phyloP scores from a whole-genome alignment of 2,113 vertebrate species.

The Larimichthys polyactis region DNA sequence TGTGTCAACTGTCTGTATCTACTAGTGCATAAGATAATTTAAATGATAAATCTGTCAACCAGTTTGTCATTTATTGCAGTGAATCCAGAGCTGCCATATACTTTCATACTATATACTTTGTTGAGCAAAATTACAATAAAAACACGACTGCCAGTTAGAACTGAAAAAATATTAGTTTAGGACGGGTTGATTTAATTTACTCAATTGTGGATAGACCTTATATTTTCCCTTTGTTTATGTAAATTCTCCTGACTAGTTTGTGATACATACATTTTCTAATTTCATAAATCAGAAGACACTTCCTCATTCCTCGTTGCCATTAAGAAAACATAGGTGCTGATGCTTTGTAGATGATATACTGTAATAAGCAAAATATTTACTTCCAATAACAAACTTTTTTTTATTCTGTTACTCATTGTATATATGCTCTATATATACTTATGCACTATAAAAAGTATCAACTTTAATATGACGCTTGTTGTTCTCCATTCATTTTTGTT shows the following conservation, averaged over 20 bases:
- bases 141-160: slow-evolving; percentile 7
- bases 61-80: slow-evolving; percentile 42
- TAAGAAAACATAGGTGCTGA: slow-evolving; percentile 32
- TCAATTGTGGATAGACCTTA: background rate
- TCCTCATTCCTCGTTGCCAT: slow-evolving; percentile 25
- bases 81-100: slow-evolving; percentile 48
- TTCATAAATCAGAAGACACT: background rate
- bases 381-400: background rate
- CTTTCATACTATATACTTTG: slow-evolving; percentile 11
- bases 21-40: background rate
- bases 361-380: slow-evolving; percentile 5
- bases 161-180: background rate
- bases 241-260: slow-evolving; percentile 9
- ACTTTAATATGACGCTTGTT: slow-evolving; percentile 41
- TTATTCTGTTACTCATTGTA: slow-evolving; percentile 15
- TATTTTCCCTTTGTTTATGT: slow-evolving; percentile 5
- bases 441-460: slow-evolving; percentile 53
- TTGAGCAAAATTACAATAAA: slow-evolving; percentile 30
- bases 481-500: slow-evolving; percentile 8
- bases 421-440: slow-evolving; percentile 37
- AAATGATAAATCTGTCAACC: slow-evolving; percentile 15
- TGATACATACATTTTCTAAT: background rate
- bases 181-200: background rate
- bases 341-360: slow-evolving; percentile 44
- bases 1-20: too few relatives aligned